Conservation (phyloP, 2,888 invertebrate species). For the Camptogramma bilineatum region DNA sequence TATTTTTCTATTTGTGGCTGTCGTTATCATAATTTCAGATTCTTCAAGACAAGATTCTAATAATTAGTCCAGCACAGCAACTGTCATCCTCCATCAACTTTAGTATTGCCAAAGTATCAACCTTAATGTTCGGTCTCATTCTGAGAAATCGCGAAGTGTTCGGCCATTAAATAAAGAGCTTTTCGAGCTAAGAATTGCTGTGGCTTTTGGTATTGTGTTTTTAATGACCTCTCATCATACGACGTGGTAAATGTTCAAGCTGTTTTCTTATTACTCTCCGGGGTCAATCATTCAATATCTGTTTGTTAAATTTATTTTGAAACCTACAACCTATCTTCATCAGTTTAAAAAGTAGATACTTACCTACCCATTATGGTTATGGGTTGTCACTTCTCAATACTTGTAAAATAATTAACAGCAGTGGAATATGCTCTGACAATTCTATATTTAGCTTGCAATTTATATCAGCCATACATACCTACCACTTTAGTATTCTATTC, state of each 20-base stretch:
- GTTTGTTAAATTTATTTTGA: constrained; percentile 6
- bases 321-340: not conserved
- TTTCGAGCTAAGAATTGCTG: constrained; percentile 50
- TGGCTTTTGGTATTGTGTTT: constrained; percentile 46
- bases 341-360: too few species aligned
- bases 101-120: constrained; percentile 36
- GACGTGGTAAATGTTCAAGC: constrained; percentile 43
- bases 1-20: not conserved
- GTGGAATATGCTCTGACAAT: not conserved
- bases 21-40: not conserved
- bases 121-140: constrained; percentile 72
- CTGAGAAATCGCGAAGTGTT: constrained; percentile 58
- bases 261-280: constrained; percentile 12
- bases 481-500: constrained; percentile 14
- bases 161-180: constrained; percentile 59
- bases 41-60: constrained; percentile 34
- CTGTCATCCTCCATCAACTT: constrained; percentile 51
- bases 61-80: constrained; percentile 48
- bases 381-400: too few species aligned
- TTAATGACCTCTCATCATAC: constrained; percentile 44
- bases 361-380: too few species aligned
- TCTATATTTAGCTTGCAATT: not conserved
- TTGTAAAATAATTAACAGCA: too few species aligned
- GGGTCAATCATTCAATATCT: not conserved
- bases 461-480: not conserved